Percentiles rank a stretch among this genome's conserved stretches.
Evolutionary conservation across 2,113 vertebrate genomes (phyloP).

Genomic region (Eulemur macaco): DNA sequence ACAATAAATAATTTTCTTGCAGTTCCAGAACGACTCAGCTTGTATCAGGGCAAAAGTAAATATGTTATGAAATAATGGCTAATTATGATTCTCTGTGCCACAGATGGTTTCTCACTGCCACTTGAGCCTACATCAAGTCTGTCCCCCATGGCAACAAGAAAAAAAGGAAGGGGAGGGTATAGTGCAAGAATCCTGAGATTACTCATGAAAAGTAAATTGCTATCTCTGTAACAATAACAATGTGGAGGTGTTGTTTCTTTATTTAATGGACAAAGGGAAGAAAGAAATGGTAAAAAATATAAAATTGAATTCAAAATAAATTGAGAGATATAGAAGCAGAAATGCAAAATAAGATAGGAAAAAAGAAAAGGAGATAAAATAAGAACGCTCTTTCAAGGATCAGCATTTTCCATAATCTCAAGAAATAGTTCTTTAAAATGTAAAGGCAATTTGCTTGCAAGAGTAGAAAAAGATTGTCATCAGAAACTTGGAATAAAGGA

Average conservation of each 20-base stretch:
- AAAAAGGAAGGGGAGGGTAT: neutral
- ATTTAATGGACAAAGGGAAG: neutral
- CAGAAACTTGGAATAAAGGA: neutral
- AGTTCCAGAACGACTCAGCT: slow-evolving; percentile 32
- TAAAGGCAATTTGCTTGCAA: slow-evolving; percentile 33
- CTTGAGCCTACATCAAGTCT: slow-evolving; percentile 71
- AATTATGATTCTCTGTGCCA: slow-evolving; percentile 69
- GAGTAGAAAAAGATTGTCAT: neutral
- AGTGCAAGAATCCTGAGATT: slow-evolving; percentile 44
- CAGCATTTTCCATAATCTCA: slow-evolving; percentile 18
- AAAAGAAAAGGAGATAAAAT: neutral
- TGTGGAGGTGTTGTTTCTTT: neutral
- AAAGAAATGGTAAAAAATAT: neutral
- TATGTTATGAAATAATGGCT: slow-evolving; percentile 67
- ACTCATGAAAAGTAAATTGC: slow-evolving; percentile 5
- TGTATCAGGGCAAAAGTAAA: slow-evolving; percentile 59
- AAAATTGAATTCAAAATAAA: neutral
- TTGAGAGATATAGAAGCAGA: neutral
- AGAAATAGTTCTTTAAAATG: slow-evolving; percentile 12
- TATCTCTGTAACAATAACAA: neutral
- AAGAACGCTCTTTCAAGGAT: neutral
- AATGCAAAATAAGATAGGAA: slow-evolving; percentile 26
- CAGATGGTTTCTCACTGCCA: slow-evolving; percentile 71
- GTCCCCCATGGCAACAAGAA: slow-evolving; percentile 66
- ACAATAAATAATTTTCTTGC: slow-evolving; percentile 43